Percentiles rank a stretch among this genome's conserved stretches.
These are phyloP conservation scores for Enteromius treurensis DNA, from an alignment of 2,797 vertebrate species.

Conservation along the genomic window DNA sequence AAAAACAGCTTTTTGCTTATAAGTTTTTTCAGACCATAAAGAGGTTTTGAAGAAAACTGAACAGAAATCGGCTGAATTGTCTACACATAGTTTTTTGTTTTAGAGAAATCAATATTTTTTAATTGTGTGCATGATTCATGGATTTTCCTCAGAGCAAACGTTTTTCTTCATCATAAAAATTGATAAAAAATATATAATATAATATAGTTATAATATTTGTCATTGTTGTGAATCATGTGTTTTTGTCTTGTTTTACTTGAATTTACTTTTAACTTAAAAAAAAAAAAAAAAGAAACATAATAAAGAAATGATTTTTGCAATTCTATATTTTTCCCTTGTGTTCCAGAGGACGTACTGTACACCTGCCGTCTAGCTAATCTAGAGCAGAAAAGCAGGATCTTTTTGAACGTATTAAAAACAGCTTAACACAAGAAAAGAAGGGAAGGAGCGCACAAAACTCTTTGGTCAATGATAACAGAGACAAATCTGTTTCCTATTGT, in stretches of 20 bases:
- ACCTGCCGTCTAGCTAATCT: slow-evolving; percentile 76
- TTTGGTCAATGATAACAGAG: slow-evolving; percentile 87
- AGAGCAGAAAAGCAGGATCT: slow-evolving; percentile 83
- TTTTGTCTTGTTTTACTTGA: not conserved
- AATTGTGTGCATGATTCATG: not conserved
- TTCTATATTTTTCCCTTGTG: slow-evolving; percentile 77
- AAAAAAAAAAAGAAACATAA: not conserved
- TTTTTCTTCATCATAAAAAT: not conserved
- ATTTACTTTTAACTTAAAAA: not conserved
- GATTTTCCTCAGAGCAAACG: not conserved
- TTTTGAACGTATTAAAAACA: slow-evolving; percentile 88
- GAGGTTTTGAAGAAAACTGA: not conserved
- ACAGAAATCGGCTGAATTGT: not conserved
- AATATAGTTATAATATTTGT: not conserved
- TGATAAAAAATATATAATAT: too few relatives aligned
- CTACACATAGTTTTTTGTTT: not conserved
- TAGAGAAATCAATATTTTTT: not conserved
- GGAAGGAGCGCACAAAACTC: slow-evolving; percentile 88
- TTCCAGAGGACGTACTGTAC: slow-evolving; percentile 71
- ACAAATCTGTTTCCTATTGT: slow-evolving; percentile 92
- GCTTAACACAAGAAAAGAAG: slow-evolving; percentile 74
- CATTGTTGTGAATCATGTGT: not conserved
- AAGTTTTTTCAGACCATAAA: not conserved
- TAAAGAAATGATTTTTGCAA: not conserved
- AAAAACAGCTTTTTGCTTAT: not conserved